These are phyloP conservation scores for Ramazzottius varieornatus DNA, from an alignment of 2,888 invertebrate genomes.

Conservation along the genomic window DNA sequence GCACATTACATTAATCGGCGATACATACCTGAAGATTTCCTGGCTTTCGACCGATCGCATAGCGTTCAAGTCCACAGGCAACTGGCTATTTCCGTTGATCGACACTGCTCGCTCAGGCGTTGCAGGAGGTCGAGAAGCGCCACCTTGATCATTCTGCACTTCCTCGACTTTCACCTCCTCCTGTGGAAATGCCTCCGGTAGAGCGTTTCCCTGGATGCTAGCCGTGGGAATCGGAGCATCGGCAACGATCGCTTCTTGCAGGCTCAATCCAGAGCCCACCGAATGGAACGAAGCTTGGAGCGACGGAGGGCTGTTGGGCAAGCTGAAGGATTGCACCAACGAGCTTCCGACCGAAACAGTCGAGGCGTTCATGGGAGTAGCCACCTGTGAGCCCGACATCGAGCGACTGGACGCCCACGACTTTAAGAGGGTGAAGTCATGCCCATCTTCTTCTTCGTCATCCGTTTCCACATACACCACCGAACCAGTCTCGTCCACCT, in stretches of 20 bases:
- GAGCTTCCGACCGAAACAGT: background rate
- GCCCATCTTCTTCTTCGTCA: background rate
- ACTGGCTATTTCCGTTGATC: background rate
- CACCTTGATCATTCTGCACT: background rate
- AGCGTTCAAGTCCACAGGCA: background rate
- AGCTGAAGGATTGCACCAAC: no score
- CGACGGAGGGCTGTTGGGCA: no score
- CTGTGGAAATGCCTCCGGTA: no score
- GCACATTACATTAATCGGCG: no score
- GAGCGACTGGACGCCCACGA: background rate
- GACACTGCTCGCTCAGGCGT: background rate
- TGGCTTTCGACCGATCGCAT: background rate
- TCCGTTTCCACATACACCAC: slow-evolving; percentile 1
- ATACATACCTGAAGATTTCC: background rate
- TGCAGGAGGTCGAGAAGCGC: background rate
- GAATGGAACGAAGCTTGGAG: no score
- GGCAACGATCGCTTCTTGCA: background rate
- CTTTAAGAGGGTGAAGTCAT: background rate
- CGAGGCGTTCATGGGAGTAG: background rate
- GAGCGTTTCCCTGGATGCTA: background rate
- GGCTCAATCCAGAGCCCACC: background rate
- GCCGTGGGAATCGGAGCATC: background rate
- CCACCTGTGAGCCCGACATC: background rate
- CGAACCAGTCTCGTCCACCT: background rate
- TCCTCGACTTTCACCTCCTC: background rate